Base-by-base conservation (phyloP, 2,113 vertebrate species). In the Rhinichthys klamathensis region DNA sequence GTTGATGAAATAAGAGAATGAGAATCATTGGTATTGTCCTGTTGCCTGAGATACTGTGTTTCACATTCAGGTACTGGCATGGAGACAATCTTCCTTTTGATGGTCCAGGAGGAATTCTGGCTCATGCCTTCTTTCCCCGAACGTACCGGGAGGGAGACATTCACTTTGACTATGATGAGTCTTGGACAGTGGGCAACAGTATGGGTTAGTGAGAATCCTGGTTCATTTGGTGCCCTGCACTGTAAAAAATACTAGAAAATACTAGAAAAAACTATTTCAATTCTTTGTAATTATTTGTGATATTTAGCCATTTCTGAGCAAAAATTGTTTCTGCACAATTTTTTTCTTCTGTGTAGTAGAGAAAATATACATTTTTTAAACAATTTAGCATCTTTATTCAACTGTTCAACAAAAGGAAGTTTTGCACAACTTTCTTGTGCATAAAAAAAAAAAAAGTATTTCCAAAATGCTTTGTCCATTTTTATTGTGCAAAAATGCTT, bases 131-230 rank as follows among this genome's bases (percentile, higher is more conserved):
- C 92, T 99, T 98, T 90, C 98, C 98, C 27, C 95, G 94, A 90
- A 99, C 97, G 0, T 96, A 97, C 89, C 91, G 96, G 3, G 95
- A 97, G 80, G 98, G 98, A 18, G 96, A 98, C 0, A 95, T 99
- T 69, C 98, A 99, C 85, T 99, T 99, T 32, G 98, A 99, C 94
- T 97, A 96, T 0, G 97, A 99, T 0, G 98, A 99, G 93, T 93
- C 94, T 23, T 99, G 98, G 98, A 99, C 97, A 0, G 91, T 98
- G 3, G 96, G 96, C 61, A 97, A 96, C 90, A 93, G 94, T 89
- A 93, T 97, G 93, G 97, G 98, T 99, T 93, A 2, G 94, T 72
- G 4, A 58, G 23, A 5, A 23, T 73, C 5, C 38, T 73, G 69
- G 21, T 51, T 51, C 49, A 51, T 15, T 51, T 15, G 49, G 49